Evolutionary conservation across 2,113 vertebrate genomes (phyloP).

Genomic region (Apodemus sylvaticus): DNA sequence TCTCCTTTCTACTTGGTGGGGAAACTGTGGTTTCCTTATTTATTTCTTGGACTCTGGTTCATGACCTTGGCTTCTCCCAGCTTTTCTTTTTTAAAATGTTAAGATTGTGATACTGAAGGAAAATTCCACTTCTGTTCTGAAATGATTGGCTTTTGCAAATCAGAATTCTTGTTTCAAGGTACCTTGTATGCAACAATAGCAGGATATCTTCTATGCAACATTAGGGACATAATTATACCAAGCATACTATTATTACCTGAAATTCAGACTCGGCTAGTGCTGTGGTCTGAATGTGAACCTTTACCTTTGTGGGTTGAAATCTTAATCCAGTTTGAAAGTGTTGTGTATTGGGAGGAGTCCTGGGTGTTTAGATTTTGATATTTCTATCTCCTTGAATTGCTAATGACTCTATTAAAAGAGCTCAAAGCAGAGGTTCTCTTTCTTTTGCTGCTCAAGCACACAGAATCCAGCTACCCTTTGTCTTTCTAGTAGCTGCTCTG

Average conservation of each 20-base stretch:
- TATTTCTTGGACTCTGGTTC: background rate
- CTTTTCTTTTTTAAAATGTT: background rate
- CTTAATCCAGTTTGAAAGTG: background rate
- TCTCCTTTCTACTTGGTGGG: background rate
- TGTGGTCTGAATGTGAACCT: too few relatives aligned
- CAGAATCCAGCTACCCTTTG: background rate
- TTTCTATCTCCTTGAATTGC: background rate
- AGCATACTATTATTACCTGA: background rate
- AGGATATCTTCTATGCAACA: background rate
- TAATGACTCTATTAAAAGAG: background rate
- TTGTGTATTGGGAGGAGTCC: background rate
- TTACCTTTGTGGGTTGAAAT: background rate
- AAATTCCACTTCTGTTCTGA: background rate
- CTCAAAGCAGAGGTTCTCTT: too few relatives aligned
- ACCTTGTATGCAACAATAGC: background rate
- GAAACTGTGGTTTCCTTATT: background rate
- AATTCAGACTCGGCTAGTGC: background rate
- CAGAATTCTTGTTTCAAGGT: background rate
- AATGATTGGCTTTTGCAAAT: slow-evolving; percentile 13
- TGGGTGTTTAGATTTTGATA: background rate
- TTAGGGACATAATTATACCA: background rate
- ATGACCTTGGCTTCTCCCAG: background rate
- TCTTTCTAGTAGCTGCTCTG: background rate
- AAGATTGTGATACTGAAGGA: background rate
- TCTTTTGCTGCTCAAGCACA: background rate